Conservation (phyloP, 2,888 invertebrate genomes). For the Tipula unca region DNA sequence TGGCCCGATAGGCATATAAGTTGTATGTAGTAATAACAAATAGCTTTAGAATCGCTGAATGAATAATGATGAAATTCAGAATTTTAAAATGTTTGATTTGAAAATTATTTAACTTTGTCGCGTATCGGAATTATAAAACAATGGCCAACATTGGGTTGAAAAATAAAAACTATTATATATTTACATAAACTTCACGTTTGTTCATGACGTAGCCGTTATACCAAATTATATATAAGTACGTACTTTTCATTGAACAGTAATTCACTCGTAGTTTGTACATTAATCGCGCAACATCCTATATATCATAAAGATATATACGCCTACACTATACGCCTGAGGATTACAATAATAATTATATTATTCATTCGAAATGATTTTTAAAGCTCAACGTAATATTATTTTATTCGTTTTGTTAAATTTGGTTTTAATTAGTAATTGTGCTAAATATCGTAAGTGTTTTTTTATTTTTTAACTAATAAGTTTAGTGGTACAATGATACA, state of each 20-base stretch:
- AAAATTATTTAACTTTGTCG: no score
- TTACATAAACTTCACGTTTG: neutral
- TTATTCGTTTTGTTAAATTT: neutral
- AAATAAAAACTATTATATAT: neutral
- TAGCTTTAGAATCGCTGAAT: no score
- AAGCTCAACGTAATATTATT: neutral
- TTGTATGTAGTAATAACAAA: no score
- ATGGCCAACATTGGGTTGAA: neutral
- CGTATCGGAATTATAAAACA: neutral
- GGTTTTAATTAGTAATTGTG: neutral
- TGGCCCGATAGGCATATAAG: no score
- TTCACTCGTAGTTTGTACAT: neutral
- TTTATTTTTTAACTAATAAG: neutral
- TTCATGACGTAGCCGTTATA: neutral
- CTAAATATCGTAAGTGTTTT: neutral
- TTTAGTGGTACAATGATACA: neutral
- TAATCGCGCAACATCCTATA: neutral
- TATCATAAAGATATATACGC: no score
- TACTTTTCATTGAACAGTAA: neutral
- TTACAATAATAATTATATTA: neutral
- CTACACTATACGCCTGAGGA: no score
- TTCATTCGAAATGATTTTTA: neutral
- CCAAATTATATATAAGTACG: neutral
- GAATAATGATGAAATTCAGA: no score
- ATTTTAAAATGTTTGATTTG: no score